These are phyloP conservation scores for Junonia oenone DNA, from an alignment of 2,888 invertebrate species.

Conservation along the genomic window DNA sequence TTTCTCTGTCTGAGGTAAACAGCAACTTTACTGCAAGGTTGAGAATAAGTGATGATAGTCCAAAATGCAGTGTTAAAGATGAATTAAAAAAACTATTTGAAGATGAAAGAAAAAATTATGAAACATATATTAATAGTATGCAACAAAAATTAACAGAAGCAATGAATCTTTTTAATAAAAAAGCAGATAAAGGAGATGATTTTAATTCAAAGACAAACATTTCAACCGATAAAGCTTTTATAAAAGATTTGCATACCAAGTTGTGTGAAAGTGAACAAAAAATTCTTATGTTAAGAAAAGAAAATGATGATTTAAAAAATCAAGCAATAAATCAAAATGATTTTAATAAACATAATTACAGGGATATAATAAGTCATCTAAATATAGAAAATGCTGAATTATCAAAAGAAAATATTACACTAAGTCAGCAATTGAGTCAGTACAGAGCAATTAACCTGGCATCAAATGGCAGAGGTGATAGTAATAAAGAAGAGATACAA, in stretches of 20 bases:
- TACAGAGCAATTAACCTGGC: slow-evolving; percentile 48
- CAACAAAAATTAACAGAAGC: slow-evolving; percentile 63
- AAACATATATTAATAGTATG: slow-evolving; percentile 51
- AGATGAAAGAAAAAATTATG: slow-evolving; percentile 68
- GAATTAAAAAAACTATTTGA: slow-evolving; percentile 59
- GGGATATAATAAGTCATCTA: slow-evolving; percentile 64
- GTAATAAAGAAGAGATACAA: slow-evolving; percentile 45
- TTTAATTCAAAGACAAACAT: slow-evolving; percentile 33
- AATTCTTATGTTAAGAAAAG: slow-evolving; percentile 66
- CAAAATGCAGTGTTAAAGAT: slow-evolving; percentile 54
- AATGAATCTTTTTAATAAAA: slow-evolving; percentile 55
- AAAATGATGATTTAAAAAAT: slow-evolving; percentile 62
- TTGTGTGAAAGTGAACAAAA: slow-evolving; percentile 73
- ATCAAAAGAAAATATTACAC: slow-evolving; percentile 64
- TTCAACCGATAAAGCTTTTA: slow-evolving; percentile 45
- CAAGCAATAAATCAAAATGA: slow-evolving; percentile 43
- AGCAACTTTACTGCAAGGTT: slow-evolving; percentile 35
- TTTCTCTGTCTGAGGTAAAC: slow-evolving; percentile 44
- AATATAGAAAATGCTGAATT: slow-evolving; percentile 67
- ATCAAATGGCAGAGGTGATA: slow-evolving; percentile 45
- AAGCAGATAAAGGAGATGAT: slow-evolving; percentile 47
- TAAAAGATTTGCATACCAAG: slow-evolving; percentile 62
- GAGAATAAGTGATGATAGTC: slow-evolving; percentile 35
- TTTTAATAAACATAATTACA: slow-evolving; percentile 55
- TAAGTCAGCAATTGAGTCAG: slow-evolving; percentile 61